Base-by-base conservation (phyloP, 2,797 vertebrate genomes). In the Oceanodroma leucorhoa region DNA sequence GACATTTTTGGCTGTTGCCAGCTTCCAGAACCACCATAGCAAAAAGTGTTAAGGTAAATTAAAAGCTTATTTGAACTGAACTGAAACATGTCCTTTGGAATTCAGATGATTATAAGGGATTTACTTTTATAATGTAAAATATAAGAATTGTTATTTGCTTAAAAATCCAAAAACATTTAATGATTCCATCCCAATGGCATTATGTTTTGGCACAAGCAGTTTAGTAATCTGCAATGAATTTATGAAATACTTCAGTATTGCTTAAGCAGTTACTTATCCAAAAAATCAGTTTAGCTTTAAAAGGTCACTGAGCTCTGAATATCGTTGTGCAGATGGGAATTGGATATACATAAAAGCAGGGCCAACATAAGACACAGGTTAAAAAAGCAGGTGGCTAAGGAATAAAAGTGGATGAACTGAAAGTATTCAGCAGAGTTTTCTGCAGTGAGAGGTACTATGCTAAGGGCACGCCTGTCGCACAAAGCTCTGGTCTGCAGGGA, bases 261-360 rank as follows among this genome's bases (percentile, higher is more conserved):
- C 78, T 80, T 70, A 58, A 77, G 43, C 48, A 89, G 81, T 69
- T 89, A 83, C 22, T 93, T 90, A 85, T 22, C 50, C 6, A 54
- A 58, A 86, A 85, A 66, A 32, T 0, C 26, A 71, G 70, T 58
- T 92, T 64, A 62, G 26, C 40, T 92, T 18, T 82, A 40, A 80
- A 94, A 95, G 75, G 82, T 92, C 82, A 77, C 60, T 57, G 45
- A 80, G 51, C 67, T 94, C 78, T 64, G 53, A 75, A 57, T 67
- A 73, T 55, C 10, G 5, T 48, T 79, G 66, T 83, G n/a, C 38
- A 45, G 60, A 29, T 83, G 60, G 60, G 58, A 84, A 45, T 3
- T 81, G 48, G 43, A 41, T 40, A 58, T 62, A 55, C 55, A 62
- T 40, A 89, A 87, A 90, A 83, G 27, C 61, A 51, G 38, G 50